Base-by-base conservation (phyloP, 1,140 invertebrate genomes). In the Catajapyx aquilonaris region DNA sequence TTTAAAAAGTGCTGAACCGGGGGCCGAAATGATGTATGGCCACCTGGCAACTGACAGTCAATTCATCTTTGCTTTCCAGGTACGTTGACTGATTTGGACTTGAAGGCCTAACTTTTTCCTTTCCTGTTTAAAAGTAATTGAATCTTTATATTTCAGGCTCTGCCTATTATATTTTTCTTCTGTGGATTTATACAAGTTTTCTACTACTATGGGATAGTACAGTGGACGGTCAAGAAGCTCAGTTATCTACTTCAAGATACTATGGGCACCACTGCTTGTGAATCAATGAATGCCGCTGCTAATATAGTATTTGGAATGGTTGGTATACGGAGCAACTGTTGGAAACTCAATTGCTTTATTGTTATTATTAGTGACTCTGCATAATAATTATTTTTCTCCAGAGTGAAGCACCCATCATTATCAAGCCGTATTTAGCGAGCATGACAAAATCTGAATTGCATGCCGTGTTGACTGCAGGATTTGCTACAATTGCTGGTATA, bases 281-380 rank as follows among this genome's bases (percentile, higher is more conserved):
- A 95, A 59, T 90, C 84, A 38, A 71, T 93, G 16, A 86, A 76
- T 43, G 71, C 81, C n/a, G 76, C 83, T 2, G 84, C 78, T 1
- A 90, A 87, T 53, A 79, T 87, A 11, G 91, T 93, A 49, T 56
- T 94, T 3, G 85, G 87, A 48, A 79, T 80, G 77, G 79, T 83
- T 57, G 59, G 44, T 36, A 13, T 32, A 25, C n/a, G 46, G 46
- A 34, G 13, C 5, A 15, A 10, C 34, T n/a, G n/a, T n/a, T n/a
- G n/a, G n/a, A n/a, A n/a, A n/a, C n/a, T n/a, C n/a, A n/a, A n/a
- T n/a, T n/a, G n/a, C n/a, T n/a, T n/a, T n/a, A 21, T 40, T 17
- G 39, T 5, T 25, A 2, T 15, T 15, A 20, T 21, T 44, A 37
- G 18, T 41, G 4, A 13, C 17, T 17, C 35, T 37, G 30, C 25